Evolutionary conservation across 2,113 vertebrate species (phyloP), one percentile per base, ranked within the genome.

Genomic region (Pithys albifrons): DNA sequence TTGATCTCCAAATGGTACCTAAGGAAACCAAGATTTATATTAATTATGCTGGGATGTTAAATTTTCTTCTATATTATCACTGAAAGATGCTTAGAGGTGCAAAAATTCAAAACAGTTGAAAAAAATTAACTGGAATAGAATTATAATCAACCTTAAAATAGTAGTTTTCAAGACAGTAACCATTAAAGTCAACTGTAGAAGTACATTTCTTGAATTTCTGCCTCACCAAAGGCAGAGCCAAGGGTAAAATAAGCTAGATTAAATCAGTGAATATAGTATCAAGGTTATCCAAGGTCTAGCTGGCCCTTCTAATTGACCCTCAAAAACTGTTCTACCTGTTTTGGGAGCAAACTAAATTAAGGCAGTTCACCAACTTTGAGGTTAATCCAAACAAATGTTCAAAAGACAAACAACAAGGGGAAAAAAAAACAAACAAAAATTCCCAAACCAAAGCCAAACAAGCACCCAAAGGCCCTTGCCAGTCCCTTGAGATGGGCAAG

Each of bases 141-240:
- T 80, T 80, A 71, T 39, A 77, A 88, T 77, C 85, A 91, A 81
- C 51, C 15, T 97, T 96, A 82, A 96, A 93, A 91, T 55, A 89
- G 67, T 57, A 41, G 27, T 88, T 91, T 75, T 69, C 49, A 85
- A 78, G 65, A 87, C 79, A 65, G 61, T 43, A 93, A 77, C n/a
- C 59, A 67, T 27, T 69, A 6, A 92, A 59, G 37, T 59, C 23
- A 51, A 25, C 52, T 65, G 45, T 45, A 69, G 45, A 54, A 69
- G 18, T 33, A 81, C 9, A 9, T 57, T 91, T 87, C 61, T 73
- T 76, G 70, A 87, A 67, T 51, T 87, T 75, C 28, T 81, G 54
- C 54, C 35, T 80, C 35, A 29, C 10, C 16, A 86, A 69, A 77
- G 62, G 82, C 62, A 91, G 62, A 92, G 29, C 39, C 55, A 81